phyloP scores from a whole-genome alignment of 1,140 invertebrate species.

The Calliopsis andreniformis region DNA sequence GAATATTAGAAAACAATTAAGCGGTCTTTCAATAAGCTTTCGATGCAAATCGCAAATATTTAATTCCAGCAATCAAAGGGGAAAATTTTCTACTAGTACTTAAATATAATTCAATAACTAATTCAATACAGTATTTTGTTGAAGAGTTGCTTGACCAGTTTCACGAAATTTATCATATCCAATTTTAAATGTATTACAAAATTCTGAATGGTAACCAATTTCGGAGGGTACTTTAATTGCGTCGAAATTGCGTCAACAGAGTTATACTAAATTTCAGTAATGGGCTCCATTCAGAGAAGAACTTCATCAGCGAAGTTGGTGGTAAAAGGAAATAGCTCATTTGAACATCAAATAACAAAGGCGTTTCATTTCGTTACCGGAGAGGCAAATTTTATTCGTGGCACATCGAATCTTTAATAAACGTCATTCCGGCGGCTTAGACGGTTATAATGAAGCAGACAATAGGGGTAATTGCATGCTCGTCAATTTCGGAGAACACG shows the following conservation, averaged over 20 bases:
- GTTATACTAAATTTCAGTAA: background rate
- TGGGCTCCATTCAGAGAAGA: background rate
- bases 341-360: background rate
- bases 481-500: slow-evolving; percentile 42
- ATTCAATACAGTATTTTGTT: too few relatives aligned
- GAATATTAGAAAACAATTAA: too few relatives aligned
- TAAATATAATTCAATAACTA: too few relatives aligned
- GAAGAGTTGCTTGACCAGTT: too few relatives aligned
- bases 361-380: background rate
- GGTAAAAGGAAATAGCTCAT: slow-evolving; percentile 1
- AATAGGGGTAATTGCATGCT: slow-evolving; percentile 56
- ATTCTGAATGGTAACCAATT: background rate
- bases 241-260: background rate
- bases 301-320: background rate
- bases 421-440: slow-evolving; percentile 31
- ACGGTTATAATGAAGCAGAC: slow-evolving; percentile 56
- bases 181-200: background rate
- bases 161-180: background rate
- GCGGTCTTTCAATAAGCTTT: too few relatives aligned
- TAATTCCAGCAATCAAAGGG: too few relatives aligned
- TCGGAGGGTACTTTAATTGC: background rate
- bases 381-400: background rate
- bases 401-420: slow-evolving; percentile 37
- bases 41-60: too few relatives aligned
- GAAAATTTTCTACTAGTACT: too few relatives aligned